Conservation (phyloP, 2,113 vertebrate genomes). For the Edolisoma coerulescens region DNA sequence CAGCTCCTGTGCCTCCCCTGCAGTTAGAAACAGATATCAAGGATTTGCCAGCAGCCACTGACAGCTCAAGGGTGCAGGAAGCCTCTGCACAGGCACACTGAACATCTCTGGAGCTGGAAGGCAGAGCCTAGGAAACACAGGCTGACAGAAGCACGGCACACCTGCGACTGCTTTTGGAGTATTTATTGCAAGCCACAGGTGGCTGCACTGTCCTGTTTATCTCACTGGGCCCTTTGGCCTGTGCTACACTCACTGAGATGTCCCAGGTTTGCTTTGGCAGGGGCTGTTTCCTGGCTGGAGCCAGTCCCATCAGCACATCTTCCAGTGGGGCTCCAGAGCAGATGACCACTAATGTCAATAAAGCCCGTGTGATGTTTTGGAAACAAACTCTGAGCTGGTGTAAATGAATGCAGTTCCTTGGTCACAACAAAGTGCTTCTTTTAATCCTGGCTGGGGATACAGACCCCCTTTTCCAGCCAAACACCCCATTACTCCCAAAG, state of each 20-base stretch:
- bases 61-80: neutral
- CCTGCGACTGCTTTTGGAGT: slow-evolving; percentile 20
- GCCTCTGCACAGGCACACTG: neutral
- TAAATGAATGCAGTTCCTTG: neutral
- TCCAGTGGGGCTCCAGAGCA: neutral
- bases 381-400: neutral
- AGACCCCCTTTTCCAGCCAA: neutral
- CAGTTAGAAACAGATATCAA: neutral
- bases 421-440: neutral
- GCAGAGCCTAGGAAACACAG: neutral
- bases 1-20: neutral
- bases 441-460: neutral
- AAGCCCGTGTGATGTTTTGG: neutral
- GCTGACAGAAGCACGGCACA: slow-evolving; percentile 12
- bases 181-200: slow-evolving; percentile 60
- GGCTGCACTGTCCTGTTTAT: slow-evolving; percentile 55
- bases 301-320: slow-evolving; percentile 12
- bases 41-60: neutral
- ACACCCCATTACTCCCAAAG: neutral
- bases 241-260: neutral
- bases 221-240: slow-evolving; percentile 1
- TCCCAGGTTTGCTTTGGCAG: slow-evolving; percentile 51
- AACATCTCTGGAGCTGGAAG: neutral
- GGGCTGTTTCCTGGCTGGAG: slow-evolving; percentile 66
- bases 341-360: slow-evolving; percentile 35